Evolutionary conservation across 2,113 vertebrate species (phyloP), one percentile per base, ranked within the genome.

Genomic region (Gymnocephalus cernua): DNA sequence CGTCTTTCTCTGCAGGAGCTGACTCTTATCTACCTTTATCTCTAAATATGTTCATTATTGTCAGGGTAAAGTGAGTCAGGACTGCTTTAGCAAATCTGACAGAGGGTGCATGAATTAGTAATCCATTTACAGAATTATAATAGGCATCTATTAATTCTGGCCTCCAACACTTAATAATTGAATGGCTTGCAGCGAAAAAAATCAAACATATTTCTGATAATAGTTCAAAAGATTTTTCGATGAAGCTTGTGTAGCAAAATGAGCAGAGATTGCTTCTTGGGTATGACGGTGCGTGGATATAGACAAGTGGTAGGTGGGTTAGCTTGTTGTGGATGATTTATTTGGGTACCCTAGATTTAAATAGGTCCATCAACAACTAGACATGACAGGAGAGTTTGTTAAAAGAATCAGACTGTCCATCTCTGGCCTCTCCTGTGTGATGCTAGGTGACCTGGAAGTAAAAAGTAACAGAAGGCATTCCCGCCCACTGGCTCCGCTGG

Each of bases 381-480:
- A 54, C 50, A 68, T 29, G 59, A 25, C 54, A 71, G 62, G 13
- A 62, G 56, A 73, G 71, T 79, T 79, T 66, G 74, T 38, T 66
- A 73, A 77, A 82, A 78, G 66, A 82, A 69, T 25, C 61, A 51
- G 32, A 65, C 19, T 25, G 64, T 77, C 72, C 64, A 54, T 89
- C 66, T 58, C 57, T 27, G 35, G 50, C 64, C 61, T 73, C 72
- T 87, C 71, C 69, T 79, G 77, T 82, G 78, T 81, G 74, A 90
- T 90, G 88, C 69, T 86, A 82, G 77, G 69, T 94, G 93, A 94
- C 95, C 94, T 94, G 89, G 91, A 95, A 94, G 86, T 94, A 94
- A 95, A 93, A 87, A 82, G 79, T 57, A 90, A 91, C 93, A 92
- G 93, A 94, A 95, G 92, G 91, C 89, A 87, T 91, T 85, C 83